Evolutionary conservation across 2,888 invertebrate genomes (phyloP).

Genomic region (Microchrysa polita): DNA sequence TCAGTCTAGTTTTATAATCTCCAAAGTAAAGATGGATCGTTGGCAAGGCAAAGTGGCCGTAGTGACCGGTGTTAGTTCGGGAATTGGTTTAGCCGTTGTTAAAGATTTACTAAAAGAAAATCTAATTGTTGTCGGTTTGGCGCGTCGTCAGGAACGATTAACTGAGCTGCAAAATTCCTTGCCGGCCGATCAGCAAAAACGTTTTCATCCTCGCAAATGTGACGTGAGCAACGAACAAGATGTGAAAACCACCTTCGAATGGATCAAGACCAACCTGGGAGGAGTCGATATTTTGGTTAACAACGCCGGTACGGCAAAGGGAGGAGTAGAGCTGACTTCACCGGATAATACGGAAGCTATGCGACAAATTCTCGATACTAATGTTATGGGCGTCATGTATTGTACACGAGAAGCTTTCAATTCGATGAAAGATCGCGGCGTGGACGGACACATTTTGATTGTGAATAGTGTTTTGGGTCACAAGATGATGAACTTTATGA

Average conservation of each 20-base stretch:
- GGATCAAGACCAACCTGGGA: conserved; percentile 65
- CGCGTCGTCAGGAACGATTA: conserved; percentile 65
- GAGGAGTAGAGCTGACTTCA: not conserved
- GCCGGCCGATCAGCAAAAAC: conserved; percentile 51
- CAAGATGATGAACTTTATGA: conserved; percentile 49
- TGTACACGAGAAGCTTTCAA: conserved; percentile 64
- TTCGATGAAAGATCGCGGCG: conserved; percentile 63
- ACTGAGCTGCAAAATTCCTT: conserved; percentile 54
- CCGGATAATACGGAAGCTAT: conserved; percentile 52
- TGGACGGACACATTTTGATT: conserved; percentile 66
- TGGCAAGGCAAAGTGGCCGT: conserved; percentile 72
- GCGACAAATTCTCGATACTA: conserved; percentile 61
- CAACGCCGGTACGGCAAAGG: conserved; percentile 66
- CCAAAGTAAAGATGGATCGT: conserved; percentile 21
- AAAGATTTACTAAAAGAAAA: conserved; percentile 65
- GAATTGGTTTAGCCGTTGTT: conserved; percentile 68
- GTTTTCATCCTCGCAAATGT: conserved; percentile 58
- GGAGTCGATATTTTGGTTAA: conserved; percentile 70
- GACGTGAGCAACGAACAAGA: conserved; percentile 68
- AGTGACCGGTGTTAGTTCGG: conserved; percentile 72
- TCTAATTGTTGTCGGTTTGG: conserved; percentile 68
- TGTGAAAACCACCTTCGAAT: conserved; percentile 67
- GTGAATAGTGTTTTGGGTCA: conserved; percentile 64
- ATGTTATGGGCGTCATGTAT: conserved; percentile 53
- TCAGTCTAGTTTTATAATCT: not conserved